Evolutionary conservation across 2,113 vertebrate species (phyloP), one percentile per base, ranked within the genome.

Genomic region (Corydoras maculifer): DNA sequence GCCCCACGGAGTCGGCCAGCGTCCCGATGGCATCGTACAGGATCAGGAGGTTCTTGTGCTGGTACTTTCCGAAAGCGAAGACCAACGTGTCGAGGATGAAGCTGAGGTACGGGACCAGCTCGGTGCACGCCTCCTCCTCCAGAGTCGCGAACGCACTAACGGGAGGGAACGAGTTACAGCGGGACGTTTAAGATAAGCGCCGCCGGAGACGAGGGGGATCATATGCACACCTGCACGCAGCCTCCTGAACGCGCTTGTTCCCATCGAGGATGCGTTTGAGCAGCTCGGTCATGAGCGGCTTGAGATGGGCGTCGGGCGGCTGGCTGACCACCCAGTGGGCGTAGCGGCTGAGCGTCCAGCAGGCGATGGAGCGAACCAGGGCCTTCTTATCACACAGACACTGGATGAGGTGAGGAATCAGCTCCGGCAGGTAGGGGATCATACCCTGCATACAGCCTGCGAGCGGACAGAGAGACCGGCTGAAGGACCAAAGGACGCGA

Each of bases 391-490:
- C 93, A 0, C 93, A 92, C 70, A 96, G 84, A 84, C 93, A 94
- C 82, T 92, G 93, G 84, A 97, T 94, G 70, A 97, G 92, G 84
- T 97, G 94, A 0, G 95, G 95, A 80, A 98, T 94, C 73, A 98
- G 89, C 86, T 97, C 95, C 0, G 95, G 95, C 70, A 98, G 83
- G 82, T 96, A 98, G 0, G 92, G 95, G 0, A 96, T 92, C 95
- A 98, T 98, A n/a, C 94, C 95, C 86, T 98, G 95, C 93, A 97
- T 98, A 59, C 95, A 96, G 62, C 95, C 94, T 96, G 76, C 1
- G 0, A 1, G 12, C 0, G 25, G 31, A 48, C 8, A 54, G 4
- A 32, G 8, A 55, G 51, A 32, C 7, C n/a, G 29, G 54, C 12
- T 54, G 50, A 14, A 13, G 18, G 8, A 53, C 51, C 9, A 3